Evolutionary conservation across 2,113 vertebrate genomes (phyloP).

Genomic region (Coryphaenoides rupestris): DNA sequence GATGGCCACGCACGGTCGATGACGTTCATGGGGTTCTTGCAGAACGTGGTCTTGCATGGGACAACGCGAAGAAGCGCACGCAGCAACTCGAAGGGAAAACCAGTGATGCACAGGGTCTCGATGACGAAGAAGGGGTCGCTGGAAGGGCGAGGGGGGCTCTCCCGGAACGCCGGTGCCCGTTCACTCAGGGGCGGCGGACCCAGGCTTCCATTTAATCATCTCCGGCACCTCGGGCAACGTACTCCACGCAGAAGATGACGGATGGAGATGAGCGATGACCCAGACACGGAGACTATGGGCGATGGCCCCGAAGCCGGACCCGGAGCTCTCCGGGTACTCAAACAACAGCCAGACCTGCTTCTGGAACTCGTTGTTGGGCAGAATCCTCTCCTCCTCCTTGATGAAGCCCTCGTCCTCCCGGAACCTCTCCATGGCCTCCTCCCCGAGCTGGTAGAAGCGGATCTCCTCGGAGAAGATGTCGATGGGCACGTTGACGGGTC

Average conservation of each 20-base stretch:
- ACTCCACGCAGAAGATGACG: constrained; percentile 96
- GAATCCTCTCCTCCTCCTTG: constrained; percentile 90
- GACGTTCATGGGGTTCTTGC: constrained; percentile 97
- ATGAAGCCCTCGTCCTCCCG: constrained; percentile 98
- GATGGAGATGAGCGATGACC: constrained; percentile 97
- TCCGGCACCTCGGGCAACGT: constrained; percentile 94
- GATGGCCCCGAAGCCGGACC: constrained; percentile 94
- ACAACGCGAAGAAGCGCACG: constrained; percentile 93
- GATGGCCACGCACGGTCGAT: constrained; percentile 97
- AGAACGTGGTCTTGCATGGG: constrained; percentile 96
- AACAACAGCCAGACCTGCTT: constrained; percentile 97
- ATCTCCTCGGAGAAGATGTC: constrained; percentile 99
- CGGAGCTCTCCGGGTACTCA: constrained; percentile 95
- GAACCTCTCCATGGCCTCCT: constrained; percentile 97
- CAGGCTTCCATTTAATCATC: constrained; percentile 80
- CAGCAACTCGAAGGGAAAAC: constrained; percentile 97
- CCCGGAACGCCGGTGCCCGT: constrained; percentile 68
- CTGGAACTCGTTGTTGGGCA: constrained; percentile 89
- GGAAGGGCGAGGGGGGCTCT: constrained; percentile 74
- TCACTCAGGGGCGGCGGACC: constrained; percentile 54
- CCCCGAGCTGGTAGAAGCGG: constrained; percentile 93
- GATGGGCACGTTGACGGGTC: constrained; percentile 95
- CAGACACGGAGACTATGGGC: constrained; percentile 97
- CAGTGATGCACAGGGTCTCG: constrained; percentile 97
- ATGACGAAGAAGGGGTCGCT: constrained; percentile 96